A percentile compares a stretch with the other conserved stretches of the same genome.
Conservation (phyloP, 1,140 invertebrate genomes). For the Tetramorium parvispinum region DNA sequence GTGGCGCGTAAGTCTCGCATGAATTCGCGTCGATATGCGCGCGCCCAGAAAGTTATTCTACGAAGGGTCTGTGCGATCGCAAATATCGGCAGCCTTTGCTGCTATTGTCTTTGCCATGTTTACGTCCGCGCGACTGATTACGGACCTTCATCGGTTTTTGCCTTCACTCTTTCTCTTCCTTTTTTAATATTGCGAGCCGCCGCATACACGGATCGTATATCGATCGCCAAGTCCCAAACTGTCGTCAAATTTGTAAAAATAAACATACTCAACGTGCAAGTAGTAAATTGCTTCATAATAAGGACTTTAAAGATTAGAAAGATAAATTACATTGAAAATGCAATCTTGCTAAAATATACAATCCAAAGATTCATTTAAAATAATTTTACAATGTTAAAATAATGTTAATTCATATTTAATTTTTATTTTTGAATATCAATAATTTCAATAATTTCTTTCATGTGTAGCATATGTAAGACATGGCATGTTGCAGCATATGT, state of each 20-base stretch:
- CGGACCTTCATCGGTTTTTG: neutral
- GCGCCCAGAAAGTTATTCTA: constrained; percentile 35
- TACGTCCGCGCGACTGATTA: constrained; percentile 36
- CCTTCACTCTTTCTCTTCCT: neutral
- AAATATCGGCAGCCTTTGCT: constrained; percentile 12
- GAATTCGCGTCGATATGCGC: constrained; percentile 51
- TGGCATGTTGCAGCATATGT: neutral
- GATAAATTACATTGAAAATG: neutral
- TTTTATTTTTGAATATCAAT: neutral
- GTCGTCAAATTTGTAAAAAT: neutral
- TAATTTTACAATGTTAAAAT: neutral
- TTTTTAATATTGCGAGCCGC: constrained; percentile 3
- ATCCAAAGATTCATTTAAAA: neutral
- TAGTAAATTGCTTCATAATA: neutral
- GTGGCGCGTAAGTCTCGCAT: constrained; percentile 38
- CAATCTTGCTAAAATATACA: neutral
- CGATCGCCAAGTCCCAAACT: neutral
- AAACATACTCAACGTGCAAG: neutral
- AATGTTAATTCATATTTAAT: neutral
- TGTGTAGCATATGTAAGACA: neutral
- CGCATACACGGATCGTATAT: neutral
- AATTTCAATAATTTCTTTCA: neutral
- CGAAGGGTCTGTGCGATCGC: constrained; percentile 14
- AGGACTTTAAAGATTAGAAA: neutral
- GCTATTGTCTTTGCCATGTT: constrained; percentile 33